Percentiles rank a stretch among this genome's conserved stretches.
phyloP scores from a whole-genome alignment of 2,797 vertebrate species.

The Chanos chanos region DNA sequence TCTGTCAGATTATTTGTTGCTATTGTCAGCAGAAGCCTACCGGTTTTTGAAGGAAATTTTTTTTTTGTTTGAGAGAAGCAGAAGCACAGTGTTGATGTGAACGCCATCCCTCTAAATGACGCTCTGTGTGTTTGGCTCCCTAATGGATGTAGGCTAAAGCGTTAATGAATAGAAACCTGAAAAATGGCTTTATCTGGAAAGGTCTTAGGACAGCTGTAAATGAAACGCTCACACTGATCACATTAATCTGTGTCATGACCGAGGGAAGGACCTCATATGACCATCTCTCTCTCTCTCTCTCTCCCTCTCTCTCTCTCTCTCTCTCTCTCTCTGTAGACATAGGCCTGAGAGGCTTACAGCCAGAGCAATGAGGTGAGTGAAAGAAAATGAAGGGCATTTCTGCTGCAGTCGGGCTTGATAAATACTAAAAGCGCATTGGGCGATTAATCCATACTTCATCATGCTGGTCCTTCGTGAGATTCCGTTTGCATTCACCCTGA shows the following conservation, averaged over 20 bases:
- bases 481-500: too few relatives aligned
- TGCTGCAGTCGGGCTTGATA: too few relatives aligned
- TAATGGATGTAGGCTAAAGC: slow-evolving; percentile 69
- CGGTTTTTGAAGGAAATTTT: too few relatives aligned
- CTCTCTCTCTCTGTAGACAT: not conserved
- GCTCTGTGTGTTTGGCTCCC: slow-evolving; percentile 56
- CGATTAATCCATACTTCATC: too few relatives aligned
- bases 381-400: too few relatives aligned
- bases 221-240: slow-evolving; percentile 63
- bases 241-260: slow-evolving; percentile 67
- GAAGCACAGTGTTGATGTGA: not conserved
- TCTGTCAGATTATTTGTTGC: too few relatives aligned
- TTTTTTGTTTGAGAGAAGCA: too few relatives aligned
- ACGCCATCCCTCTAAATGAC: slow-evolving; percentile 64
- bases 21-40: too few relatives aligned
- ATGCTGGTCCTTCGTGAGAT: too few relatives aligned
- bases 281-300: slow-evolving; percentile 35
- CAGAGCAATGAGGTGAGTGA: too few relatives aligned
- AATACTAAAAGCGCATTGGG: too few relatives aligned
- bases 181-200: slow-evolving; percentile 73
- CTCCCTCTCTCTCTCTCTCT: slow-evolving; percentile 11
- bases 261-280: slow-evolving; percentile 51
- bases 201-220: slow-evolving; percentile 70
- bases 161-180: slow-evolving; percentile 70
- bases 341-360: not conserved